Conservation (phyloP, 92 coral and sea anemone genomes). For the Phenganax stokvisi region DNA sequence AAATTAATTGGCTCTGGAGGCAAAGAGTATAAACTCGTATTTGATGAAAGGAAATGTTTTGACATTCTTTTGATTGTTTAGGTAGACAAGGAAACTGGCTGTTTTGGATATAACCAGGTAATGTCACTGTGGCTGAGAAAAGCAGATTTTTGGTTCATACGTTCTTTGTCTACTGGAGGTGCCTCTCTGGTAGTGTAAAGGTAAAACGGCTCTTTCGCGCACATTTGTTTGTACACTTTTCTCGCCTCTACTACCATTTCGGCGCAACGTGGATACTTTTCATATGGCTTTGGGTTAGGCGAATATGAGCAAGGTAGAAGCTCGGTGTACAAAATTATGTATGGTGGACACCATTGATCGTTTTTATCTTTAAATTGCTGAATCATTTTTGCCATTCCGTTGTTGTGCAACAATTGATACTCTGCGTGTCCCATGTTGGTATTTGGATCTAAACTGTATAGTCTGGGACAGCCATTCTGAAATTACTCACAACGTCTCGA, state of each 20-base stretch:
- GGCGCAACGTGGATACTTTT: neutral
- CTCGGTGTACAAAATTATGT: neutral
- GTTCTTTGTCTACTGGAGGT: neutral
- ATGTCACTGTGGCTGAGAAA: too few species aligned
- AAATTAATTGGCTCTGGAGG: too few species aligned
- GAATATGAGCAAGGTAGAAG: neutral
- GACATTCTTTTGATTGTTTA: too few species aligned
- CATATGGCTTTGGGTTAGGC: neutral
- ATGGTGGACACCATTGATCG: neutral
- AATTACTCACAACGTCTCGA: neutral
- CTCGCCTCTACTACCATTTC: neutral
- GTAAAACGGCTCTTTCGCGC: neutral
- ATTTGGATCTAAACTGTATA: neutral
- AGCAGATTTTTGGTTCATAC: too few species aligned
- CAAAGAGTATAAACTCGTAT: too few species aligned
- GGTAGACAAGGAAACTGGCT: too few species aligned
- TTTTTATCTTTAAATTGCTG: neutral
- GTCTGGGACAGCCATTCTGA: neutral
- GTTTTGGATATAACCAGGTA: too few species aligned
- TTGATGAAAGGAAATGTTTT: too few species aligned
- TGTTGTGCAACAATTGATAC: neutral
- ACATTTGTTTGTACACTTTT: neutral
- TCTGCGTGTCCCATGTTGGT: neutral
- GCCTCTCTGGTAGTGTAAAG: neutral
- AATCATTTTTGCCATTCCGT: neutral